Evolutionary conservation across 2,113 vertebrate species (phyloP).

Genomic region (Pterocles orientalis): DNA sequence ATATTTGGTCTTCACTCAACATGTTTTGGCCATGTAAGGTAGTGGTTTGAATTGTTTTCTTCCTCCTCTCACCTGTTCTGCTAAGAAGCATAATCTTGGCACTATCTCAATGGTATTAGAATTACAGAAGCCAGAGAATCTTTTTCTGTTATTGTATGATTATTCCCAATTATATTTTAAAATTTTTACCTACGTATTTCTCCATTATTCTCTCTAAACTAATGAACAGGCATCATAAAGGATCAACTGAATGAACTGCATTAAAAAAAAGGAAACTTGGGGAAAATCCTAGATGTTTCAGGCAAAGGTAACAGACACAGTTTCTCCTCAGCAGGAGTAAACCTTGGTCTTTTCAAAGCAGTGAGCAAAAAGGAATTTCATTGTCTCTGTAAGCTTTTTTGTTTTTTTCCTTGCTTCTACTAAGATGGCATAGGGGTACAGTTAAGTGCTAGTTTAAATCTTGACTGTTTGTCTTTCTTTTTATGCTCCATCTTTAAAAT

Average conservation of each 20-base stretch:
- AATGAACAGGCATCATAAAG: not conserved
- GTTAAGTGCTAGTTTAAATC: not conserved
- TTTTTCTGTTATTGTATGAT: not conserved
- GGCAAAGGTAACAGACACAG: not conserved
- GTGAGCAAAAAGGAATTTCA: not conserved
- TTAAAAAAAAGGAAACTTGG: not conserved
- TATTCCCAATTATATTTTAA: not conserved
- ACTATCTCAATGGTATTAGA: not conserved
- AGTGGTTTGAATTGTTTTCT: not conserved
- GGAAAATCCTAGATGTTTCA: not conserved
- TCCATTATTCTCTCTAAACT: not conserved
- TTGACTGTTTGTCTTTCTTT: conserved; percentile 21
- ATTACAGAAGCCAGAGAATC: not conserved
- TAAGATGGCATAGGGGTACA: not conserved
- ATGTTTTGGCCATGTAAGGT: not conserved
- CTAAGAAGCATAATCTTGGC: conserved; percentile 1
- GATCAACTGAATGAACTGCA: not conserved
- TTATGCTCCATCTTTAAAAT: conserved; percentile 24
- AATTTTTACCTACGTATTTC: not conserved
- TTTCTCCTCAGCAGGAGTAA: not conserved
- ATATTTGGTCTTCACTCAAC: conserved; percentile 23
- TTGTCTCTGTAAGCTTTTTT: not conserved
- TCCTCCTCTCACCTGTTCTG: conserved; percentile 19
- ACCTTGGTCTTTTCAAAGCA: not conserved
- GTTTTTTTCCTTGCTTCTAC: not conserved